Percentiles rank a stretch among this genome's conserved stretches.
These are phyloP conservation scores for Leptopilina myrica DNA, from an alignment of 2,888 invertebrate species.

Conservation along the genomic window DNA sequence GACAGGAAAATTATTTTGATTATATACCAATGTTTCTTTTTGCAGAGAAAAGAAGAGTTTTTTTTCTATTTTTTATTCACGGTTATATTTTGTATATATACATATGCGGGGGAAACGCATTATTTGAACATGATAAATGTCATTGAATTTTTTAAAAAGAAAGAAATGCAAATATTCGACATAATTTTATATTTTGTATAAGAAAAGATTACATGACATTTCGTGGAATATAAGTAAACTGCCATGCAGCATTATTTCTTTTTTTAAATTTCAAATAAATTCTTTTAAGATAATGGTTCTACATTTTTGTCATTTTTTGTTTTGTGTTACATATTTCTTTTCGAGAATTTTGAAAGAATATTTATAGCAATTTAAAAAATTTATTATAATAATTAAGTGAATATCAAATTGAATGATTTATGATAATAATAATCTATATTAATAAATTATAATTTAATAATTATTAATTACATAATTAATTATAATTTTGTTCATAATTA, in stretches of 20 bases:
- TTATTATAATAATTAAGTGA: too few relatives aligned
- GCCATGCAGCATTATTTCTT: background rate
- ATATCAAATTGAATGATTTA: too few relatives aligned
- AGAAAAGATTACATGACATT: constrained; percentile 12
- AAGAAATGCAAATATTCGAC: background rate
- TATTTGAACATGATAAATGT: background rate
- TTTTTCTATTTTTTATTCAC: background rate
- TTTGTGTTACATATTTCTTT: too few relatives aligned
- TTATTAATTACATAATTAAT: too few relatives aligned
- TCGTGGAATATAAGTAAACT: background rate
- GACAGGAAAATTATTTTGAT: background rate
- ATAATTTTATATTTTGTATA: background rate
- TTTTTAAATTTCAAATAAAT: background rate
- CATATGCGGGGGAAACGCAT: background rate
- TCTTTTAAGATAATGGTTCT: background rate
- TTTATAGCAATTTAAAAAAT: background rate
- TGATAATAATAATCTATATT: too few relatives aligned
- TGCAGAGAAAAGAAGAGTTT: too few relatives aligned
- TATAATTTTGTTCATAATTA: too few relatives aligned
- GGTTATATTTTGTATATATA: background rate
- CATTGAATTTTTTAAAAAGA: background rate
- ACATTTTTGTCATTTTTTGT: background rate
- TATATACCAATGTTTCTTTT: too few relatives aligned
- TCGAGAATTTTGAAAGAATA: background rate
- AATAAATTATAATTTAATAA: too few relatives aligned